Base-by-base conservation (phyloP, 2,113 vertebrate genomes). In the Halcyon malimbica region DNA sequence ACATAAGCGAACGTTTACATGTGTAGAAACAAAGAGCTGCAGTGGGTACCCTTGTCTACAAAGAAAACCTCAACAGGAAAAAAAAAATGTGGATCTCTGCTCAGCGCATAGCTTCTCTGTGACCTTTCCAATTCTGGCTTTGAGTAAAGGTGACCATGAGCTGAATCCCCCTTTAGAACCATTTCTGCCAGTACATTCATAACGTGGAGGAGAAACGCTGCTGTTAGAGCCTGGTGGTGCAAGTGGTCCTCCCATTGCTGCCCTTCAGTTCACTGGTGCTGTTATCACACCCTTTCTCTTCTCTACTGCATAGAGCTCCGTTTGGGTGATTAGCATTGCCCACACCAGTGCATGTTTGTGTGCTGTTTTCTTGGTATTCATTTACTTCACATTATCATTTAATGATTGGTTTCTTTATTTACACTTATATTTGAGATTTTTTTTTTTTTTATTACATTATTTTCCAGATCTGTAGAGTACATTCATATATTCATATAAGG, bases 231-330 rank as follows among this genome's bases (percentile, higher is more conserved):
- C 11, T 53, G 33, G 29, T 5, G 3, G n/a, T 39, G 64, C 28
- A 23, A 68, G 11, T 46, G 42, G 0, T 74, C 15, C 23, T 74
- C 28, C 23, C 12, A 0, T 6, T 44, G 3, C 59, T 4, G 31
- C n/a, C 33, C 37, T 44, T 68, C 1, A 1, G 25, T 39, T 68
- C 3, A 1, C 44, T 39, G 67, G 39, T 37, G 5, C 62, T 70
- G 44, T 50, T 46, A 1, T 39, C 46, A 8, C 23, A 26, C 5
- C 46, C 26, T 50, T 83, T 29, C 39, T 56, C 10, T 70, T 23
- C 71, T 59, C 46, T 48, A 2, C 42, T 35, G 2, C 1, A 1
- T 6, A 19, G 51, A 64, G 54, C 39, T 77, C 46, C 16, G 17
- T 74, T 83, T 44, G 50, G 80, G 41, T 56, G 50, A 89, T 56